Evolutionary conservation across 2,888 invertebrate species (phyloP).

Genomic region (Apamea crenata): DNA sequence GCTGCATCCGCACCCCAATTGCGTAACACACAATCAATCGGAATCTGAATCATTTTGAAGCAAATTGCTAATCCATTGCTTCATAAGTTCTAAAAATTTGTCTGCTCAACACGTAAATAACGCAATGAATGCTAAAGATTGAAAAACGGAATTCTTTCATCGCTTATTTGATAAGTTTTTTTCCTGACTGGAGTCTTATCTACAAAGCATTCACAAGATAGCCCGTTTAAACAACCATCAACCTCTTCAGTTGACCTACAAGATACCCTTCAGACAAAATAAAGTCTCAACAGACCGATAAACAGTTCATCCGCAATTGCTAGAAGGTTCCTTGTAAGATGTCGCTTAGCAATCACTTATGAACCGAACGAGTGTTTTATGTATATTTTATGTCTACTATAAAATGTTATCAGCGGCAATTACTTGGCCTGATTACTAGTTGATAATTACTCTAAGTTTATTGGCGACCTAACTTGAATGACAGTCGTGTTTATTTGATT

Average conservation of each 20-base stretch:
- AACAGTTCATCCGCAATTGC: neutral
- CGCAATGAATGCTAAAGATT: neutral
- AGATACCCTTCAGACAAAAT: neutral
- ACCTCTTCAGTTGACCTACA: neutral
- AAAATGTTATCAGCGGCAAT: slow-evolving; percentile 74
- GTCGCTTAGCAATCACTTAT: slow-evolving; percentile 77
- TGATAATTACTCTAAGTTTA: slow-evolving; percentile 67
- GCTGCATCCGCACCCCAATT: too few species aligned
- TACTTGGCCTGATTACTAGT: slow-evolving; percentile 70
- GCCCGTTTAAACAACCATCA: neutral
- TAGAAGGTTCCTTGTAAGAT: slow-evolving; percentile 14
- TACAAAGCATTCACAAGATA: neutral
- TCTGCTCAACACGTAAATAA: too few species aligned
- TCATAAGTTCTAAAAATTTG: too few species aligned
- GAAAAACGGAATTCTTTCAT: neutral
- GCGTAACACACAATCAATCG: too few species aligned
- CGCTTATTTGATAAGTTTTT: neutral
- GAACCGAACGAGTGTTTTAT: slow-evolving; percentile 73
- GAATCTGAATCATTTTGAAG: too few species aligned
- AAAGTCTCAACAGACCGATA: neutral
- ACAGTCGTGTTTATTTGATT: slow-evolving; percentile 27
- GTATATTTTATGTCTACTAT: slow-evolving; percentile 75
- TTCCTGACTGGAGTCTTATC: neutral
- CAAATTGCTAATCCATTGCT: too few species aligned
- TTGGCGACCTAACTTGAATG: slow-evolving; percentile 36